Percentiles rank a stretch among this genome's conserved stretches.
Evolutionary conservation across 1,140 invertebrate species (phyloP).

Genomic region (Oscheius sp.): DNA sequence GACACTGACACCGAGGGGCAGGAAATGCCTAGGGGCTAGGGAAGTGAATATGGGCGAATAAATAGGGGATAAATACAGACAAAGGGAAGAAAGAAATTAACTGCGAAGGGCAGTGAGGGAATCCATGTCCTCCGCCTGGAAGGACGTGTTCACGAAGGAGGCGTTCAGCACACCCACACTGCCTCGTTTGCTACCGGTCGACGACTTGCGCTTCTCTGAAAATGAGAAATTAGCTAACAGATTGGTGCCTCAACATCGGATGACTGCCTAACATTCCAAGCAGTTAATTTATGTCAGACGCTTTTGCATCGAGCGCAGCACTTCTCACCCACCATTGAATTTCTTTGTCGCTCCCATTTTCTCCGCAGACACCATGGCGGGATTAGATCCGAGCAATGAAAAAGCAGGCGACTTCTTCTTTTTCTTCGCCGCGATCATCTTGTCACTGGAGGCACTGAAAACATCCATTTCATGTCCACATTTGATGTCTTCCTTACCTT

Average conservation of each 20-base stretch:
- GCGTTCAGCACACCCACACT: slow-evolving; percentile 10
- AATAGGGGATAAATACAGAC: too few relatives aligned
- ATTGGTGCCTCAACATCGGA: too few relatives aligned
- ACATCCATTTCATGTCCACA: not conserved
- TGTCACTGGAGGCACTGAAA: slow-evolving; percentile 9
- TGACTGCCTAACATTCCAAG: too few relatives aligned
- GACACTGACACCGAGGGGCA: too few relatives aligned
- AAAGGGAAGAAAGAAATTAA: too few relatives aligned
- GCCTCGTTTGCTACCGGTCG: not conserved
- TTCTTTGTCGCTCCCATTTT: slow-evolving; percentile 22
- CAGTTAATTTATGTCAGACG: too few relatives aligned
- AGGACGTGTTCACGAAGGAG: slow-evolving; percentile 30
- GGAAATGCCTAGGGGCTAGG: too few relatives aligned
- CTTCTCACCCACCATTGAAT: too few relatives aligned
- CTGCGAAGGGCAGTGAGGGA: not conserved
- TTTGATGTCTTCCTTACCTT: not conserved
- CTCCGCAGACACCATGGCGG: not conserved
- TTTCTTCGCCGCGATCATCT: slow-evolving; percentile 3
- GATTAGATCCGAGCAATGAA: not conserved
- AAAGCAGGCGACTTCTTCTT: slow-evolving; percentile 11
- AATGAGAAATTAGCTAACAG: slow-evolving; percentile 5
- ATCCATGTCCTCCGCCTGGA: slow-evolving; percentile 34
- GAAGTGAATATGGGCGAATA: too few relatives aligned
- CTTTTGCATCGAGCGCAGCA: too few relatives aligned
- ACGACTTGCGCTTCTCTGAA: slow-evolving; percentile 14